Evolutionary conservation across 1,140 invertebrate species (phyloP), one percentile per base, ranked within the genome.

Genomic region (Drosophila carrolli): DNA sequence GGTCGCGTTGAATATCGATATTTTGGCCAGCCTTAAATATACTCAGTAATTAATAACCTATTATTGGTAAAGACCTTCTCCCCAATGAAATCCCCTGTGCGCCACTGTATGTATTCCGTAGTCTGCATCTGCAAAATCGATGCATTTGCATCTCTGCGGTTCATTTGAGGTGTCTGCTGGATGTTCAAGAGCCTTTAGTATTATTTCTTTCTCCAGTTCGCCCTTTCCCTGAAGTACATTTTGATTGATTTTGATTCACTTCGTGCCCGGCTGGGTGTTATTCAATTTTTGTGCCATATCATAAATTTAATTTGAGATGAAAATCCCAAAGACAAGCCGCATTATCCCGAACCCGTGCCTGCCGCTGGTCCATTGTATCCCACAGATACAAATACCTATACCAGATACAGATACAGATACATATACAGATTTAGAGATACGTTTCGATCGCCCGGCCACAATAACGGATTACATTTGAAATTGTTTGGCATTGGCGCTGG

Each of bases 231-330:
- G 32, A 16, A 16, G 40, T 37, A 16, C 38, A n/a, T 65, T 32
- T 71, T 73, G 70, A 72, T 75, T 73, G 68, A 74, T 75, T 74
- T 74, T 40, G 72, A 75, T 74, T 75, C 57, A 59, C 68, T 79
- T 65, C 46, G 51, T 66, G 44, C 55, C 54, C 43, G 27, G 14
- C 54, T 43, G 58, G 58, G 48, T 75, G 67, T 65, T 50, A 71
- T 78, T 83, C 81, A 75, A 74, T 82, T 81, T 88, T 90, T 91
- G 43, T 90, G 89, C 89, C 79, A 78, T 76, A 85, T 91, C 89
- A 91, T 82, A 91, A 91, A 91, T 88, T 91, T 91, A 91, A 91
- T 91, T 91, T 90, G 89, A 90, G 81, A 86, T 83, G 81, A 91
- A 91, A 91, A 91, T 91, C 90, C 81, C 71, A 67, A 63, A 75